Evolutionary conservation across 2,888 invertebrate species (phyloP).

Genomic region (Exephanes ischioxanthus): DNA sequence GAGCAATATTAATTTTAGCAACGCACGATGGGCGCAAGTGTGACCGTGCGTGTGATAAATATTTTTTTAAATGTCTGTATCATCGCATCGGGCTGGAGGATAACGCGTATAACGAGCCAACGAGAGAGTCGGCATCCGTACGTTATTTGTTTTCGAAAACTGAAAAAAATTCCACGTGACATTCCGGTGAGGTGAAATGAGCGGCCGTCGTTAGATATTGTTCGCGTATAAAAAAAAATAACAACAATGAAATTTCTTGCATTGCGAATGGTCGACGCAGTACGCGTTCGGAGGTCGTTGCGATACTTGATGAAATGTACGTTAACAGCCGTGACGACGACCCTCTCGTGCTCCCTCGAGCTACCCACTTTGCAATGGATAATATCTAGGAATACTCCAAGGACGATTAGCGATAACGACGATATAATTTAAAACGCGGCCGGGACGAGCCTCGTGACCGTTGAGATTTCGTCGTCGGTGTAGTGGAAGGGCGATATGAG

Average conservation of each 20-base stretch:
- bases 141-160: conserved; percentile 51
- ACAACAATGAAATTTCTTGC: conserved; percentile 61
- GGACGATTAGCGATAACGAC: conserved; percentile 58
- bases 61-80: conserved; percentile 51
- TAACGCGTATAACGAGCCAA: conserved; percentile 55
- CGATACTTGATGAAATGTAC: neutral
- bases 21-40: conserved; percentile 50
- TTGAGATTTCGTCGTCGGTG: conserved; percentile 43
- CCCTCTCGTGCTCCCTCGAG: conserved; percentile 39
- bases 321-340: conserved; percentile 1
- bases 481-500: neutral
- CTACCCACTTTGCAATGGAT: conserved; percentile 18
- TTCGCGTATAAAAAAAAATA: conserved; percentile 39
- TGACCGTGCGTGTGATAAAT: conserved; percentile 29
- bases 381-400: conserved; percentile 71
- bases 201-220: conserved; percentile 56
- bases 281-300: neutral
- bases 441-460: conserved; percentile 39
- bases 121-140: conserved; percentile 63
- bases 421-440: conserved; percentile 34
- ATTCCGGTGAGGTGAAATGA: conserved; percentile 36
- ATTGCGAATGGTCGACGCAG: conserved; percentile 38
- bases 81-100: conserved; percentile 59
- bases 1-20: conserved; percentile 79
- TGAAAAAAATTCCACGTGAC: conserved; percentile 24